Percentiles rank a stretch among this genome's conserved stretches.
Evolutionary conservation across 2,888 invertebrate species (phyloP).

Genomic region (Limnephilus marmoratus): DNA sequence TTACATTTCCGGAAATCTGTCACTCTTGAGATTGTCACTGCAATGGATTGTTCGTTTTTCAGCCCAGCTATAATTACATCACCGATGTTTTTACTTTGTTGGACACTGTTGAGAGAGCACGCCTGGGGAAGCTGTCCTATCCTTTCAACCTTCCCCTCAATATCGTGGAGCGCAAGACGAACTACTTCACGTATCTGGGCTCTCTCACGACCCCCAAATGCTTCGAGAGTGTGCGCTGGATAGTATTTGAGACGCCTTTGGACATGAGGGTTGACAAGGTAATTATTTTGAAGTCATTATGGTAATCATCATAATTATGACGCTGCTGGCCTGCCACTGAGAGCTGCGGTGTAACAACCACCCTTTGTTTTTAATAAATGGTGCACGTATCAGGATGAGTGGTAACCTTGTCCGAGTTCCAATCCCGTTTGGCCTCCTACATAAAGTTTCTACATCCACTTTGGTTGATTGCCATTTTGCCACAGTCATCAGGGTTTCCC

Average conservation of each 20-base stretch:
- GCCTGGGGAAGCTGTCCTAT: not conserved
- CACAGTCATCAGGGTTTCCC: too few relatives aligned
- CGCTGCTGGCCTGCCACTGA: too few relatives aligned
- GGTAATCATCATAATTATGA: not conserved
- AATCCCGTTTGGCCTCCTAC: too few relatives aligned
- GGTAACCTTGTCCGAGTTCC: too few relatives aligned
- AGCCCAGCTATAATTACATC: not conserved
- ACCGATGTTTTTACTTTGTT: not conserved
- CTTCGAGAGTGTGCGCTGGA: constrained; percentile 79
- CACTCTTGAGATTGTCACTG: not conserved
- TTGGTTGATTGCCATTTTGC: too few relatives aligned
- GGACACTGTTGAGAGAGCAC: not conserved
- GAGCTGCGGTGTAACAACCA: too few relatives aligned
- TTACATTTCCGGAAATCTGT: not conserved
- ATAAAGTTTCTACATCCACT: too few relatives aligned
- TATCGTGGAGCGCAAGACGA: not conserved
- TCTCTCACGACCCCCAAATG: constrained; percentile 79
- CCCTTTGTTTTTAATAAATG: too few relatives aligned
- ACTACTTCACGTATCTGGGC: constrained; percentile 78
- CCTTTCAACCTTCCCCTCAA: not conserved
- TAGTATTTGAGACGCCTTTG: constrained; percentile 69
- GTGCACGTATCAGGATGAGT: too few relatives aligned
- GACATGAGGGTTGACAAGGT: not conserved
- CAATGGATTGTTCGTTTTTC: not conserved
- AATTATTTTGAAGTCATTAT: not conserved